Percentiles rank a stretch among this genome's conserved stretches.
These are phyloP conservation scores for Ataeniobius toweri DNA, from an alignment of 2,797 vertebrate species.

Conservation along the genomic window DNA sequence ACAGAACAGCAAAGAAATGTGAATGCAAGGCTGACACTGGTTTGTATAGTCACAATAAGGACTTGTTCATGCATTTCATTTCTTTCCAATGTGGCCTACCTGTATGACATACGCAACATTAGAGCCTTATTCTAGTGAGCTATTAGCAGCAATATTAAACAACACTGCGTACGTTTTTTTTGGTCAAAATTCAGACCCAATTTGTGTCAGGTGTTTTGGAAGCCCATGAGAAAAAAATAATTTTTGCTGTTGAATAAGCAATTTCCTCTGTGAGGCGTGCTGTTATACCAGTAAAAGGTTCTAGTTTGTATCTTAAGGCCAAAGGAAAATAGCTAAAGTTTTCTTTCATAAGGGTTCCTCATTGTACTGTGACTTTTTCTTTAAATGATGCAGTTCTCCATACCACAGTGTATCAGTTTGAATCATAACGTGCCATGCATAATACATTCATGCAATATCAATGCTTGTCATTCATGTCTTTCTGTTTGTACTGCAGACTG, in stretches of 20 bases:
- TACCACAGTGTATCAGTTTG: constrained; percentile 65
- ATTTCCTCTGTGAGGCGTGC: constrained; percentile 66
- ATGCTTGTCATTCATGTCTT: constrained; percentile 78
- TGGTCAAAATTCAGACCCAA: constrained; percentile 30
- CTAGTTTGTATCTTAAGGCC: constrained; percentile 72
- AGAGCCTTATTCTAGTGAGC: constrained; percentile 61
- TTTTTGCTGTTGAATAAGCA: constrained; percentile 52
- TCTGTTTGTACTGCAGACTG: constrained; percentile 85
- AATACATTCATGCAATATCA: constrained; percentile 68
- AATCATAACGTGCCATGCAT: constrained; percentile 69
- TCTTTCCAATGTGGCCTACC: constrained; percentile 65
- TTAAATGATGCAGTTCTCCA: constrained; percentile 70
- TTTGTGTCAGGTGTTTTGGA: constrained; percentile 39
- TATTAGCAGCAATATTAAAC: constrained; percentile 57
- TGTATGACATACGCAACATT: constrained; percentile 58
- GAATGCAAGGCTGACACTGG: constrained; percentile 74
- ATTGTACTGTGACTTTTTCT: constrained; percentile 75
- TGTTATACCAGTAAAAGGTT: constrained; percentile 53
- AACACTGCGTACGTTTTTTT: constrained; percentile 41
- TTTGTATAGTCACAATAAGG: constrained; percentile 46
- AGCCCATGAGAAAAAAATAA: constrained; percentile 42
- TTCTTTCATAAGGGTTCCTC: constrained; percentile 72
- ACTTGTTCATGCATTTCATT: constrained; percentile 63
- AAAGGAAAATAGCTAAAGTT: constrained; percentile 76
- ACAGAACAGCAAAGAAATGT: constrained; percentile 69